These are phyloP conservation scores for Engraulis encrasicolus DNA, from an alignment of 2,113 vertebrate species.

Conservation along the genomic window DNA sequence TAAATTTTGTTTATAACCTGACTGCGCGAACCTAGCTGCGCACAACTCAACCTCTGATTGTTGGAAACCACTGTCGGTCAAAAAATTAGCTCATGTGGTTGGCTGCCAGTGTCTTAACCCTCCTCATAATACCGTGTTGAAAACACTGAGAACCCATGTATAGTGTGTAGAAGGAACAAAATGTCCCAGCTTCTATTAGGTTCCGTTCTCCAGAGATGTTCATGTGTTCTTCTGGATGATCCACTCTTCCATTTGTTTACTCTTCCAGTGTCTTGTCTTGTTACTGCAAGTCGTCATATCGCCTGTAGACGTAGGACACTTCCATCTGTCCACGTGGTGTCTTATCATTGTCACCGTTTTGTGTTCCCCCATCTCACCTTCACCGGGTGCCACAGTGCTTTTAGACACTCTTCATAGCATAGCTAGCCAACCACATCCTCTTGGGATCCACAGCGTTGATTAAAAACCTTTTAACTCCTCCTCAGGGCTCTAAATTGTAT, in stretches of 20 bases:
- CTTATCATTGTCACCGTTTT: constrained; percentile 27
- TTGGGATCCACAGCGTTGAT: not conserved
- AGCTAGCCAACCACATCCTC: not conserved
- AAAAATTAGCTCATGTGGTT: too few relatives aligned
- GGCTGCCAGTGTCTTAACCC: too few relatives aligned
- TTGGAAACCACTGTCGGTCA: too few relatives aligned
- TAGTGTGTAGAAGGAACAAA: constrained; percentile 49
- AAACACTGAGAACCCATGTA: too few relatives aligned
- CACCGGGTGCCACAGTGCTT: not conserved
- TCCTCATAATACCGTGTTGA: too few relatives aligned
- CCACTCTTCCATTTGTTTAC: constrained; percentile 37
- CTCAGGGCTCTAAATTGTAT: too few relatives aligned
- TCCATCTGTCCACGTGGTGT: constrained; percentile 43
- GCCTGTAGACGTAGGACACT: constrained; percentile 40
- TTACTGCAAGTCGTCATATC: constrained; percentile 49
- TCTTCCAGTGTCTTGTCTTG: constrained; percentile 44
- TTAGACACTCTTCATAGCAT: constrained; percentile 5
- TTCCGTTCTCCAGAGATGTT: constrained; percentile 42
- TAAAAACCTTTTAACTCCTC: not conserved
- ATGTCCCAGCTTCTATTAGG: constrained; percentile 39
- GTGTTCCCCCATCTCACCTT: constrained; percentile 5
- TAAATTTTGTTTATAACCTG: too few relatives aligned
- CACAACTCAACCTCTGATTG: too few relatives aligned
- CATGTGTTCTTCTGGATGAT: constrained; percentile 46
- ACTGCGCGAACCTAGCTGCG: too few relatives aligned